Evolutionary conservation across 1,140 invertebrate genomes (phyloP).

Genomic region (Macrobrachium rosenbergii): DNA sequence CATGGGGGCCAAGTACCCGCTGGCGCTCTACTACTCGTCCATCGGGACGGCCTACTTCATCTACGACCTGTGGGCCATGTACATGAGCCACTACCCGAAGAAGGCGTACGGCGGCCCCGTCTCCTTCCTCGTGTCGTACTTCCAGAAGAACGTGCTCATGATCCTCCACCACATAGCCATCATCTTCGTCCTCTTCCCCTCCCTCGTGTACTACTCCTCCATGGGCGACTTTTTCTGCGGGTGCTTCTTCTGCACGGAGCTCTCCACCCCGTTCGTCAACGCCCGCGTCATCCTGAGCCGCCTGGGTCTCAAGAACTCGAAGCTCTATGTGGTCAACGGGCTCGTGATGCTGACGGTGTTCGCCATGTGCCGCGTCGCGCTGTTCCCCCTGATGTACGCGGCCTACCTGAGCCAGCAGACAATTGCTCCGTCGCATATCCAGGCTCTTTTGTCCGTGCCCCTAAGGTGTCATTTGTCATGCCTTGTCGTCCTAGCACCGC

Average conservation of each 20-base stretch:
- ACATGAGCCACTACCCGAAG: conserved; percentile 37
- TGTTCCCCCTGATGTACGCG: conserved; percentile 63
- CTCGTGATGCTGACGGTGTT: conserved; percentile 63
- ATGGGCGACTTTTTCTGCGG: conserved; percentile 65
- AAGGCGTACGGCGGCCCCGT: background rate
- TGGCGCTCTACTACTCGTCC: conserved; percentile 58
- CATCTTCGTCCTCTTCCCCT: conserved; percentile 53
- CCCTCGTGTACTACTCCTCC: conserved; percentile 56
- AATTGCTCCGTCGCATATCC: conserved; percentile 42
- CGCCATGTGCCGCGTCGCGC: conserved; percentile 59
- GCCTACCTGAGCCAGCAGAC: conserved; percentile 62
- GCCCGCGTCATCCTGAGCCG: conserved; percentile 63
- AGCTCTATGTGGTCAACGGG: conserved; percentile 61
- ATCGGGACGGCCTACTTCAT: conserved; percentile 64
- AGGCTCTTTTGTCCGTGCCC: conserved; percentile 49
- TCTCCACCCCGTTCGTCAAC: conserved; percentile 65
- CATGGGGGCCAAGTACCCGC: conserved; percentile 41
- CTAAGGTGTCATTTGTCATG: conserved; percentile 59
- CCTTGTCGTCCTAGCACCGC: conserved; percentile 55
- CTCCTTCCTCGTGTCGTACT: conserved; percentile 31
- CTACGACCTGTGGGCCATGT: conserved; percentile 65
- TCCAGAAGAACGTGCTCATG: conserved; percentile 57
- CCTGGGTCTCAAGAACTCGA: conserved; percentile 59
- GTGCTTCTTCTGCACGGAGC: conserved; percentile 63
- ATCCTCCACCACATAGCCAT: conserved; percentile 62